Evolutionary conservation across 2,888 invertebrate genomes (phyloP).

Genomic region (Hyppa rectilinea): DNA sequence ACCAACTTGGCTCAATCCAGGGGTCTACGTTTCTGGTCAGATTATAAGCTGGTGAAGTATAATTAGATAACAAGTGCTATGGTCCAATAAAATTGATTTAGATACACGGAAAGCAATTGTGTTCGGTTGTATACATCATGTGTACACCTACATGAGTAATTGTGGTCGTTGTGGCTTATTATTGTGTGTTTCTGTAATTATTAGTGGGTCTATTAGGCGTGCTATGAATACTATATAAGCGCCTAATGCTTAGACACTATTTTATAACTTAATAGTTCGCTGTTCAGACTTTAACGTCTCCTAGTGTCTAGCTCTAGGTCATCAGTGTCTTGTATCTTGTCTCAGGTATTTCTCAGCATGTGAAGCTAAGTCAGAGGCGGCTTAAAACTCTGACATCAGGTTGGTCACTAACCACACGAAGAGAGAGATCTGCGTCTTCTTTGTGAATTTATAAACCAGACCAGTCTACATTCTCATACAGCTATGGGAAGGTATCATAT

Average conservation of each 20-base stretch:
- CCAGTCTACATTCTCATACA: neutral
- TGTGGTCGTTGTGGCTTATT: conserved; percentile 46
- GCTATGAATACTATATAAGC: conserved; percentile 10
- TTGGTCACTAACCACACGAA: too few relatives aligned
- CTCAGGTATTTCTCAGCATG: too few relatives aligned
- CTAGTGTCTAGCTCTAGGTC: neutral
- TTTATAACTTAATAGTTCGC: neutral
- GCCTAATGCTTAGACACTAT: neutral
- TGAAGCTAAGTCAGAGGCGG: too few relatives aligned
- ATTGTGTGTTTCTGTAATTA: conserved; percentile 49
- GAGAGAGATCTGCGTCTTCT: too few relatives aligned
- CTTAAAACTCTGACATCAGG: too few relatives aligned
- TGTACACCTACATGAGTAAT: conserved; percentile 58
- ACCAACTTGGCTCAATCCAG: conserved; percentile 11
- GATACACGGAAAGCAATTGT: conserved; percentile 78
- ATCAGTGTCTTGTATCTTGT: too few relatives aligned
- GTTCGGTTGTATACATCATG: conserved; percentile 39
- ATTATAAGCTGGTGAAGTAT: conserved; percentile 58
- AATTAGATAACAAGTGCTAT: conserved; percentile 84
- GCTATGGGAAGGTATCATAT: neutral
- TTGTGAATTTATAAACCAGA: neutral
- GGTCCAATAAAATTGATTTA: conserved; percentile 88
- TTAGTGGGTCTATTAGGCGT: conserved; percentile 27
- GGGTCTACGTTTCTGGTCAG: conserved; percentile 66
- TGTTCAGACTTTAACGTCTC: neutral